phyloP scores from a whole-genome alignment of 2,888 invertebrate genomes.

The Allolobophora icterica region DNA sequence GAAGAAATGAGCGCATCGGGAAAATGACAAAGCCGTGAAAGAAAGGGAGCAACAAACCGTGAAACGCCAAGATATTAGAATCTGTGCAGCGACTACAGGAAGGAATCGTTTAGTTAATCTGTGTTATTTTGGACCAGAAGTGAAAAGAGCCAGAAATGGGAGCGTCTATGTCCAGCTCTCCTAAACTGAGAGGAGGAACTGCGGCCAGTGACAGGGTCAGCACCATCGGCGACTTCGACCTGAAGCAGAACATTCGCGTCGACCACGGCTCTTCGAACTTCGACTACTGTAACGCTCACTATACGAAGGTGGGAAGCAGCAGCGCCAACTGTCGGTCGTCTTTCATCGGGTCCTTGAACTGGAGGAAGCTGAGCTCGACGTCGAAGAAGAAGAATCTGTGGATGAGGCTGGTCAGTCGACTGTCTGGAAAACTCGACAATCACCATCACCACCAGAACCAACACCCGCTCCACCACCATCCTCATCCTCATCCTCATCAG shows the following conservation, averaged over 20 bases:
- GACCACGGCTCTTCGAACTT: constrained; percentile 2
- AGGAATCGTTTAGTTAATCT: neutral
- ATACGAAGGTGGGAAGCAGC: neutral
- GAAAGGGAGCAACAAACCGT: neutral
- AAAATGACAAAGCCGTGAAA: neutral
- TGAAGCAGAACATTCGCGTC: neutral
- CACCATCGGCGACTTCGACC: constrained; percentile 21
- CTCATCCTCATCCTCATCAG: neutral
- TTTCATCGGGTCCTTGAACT: neutral
- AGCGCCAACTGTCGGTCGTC: neutral
- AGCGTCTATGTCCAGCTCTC: neutral
- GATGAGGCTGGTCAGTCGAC: constrained; percentile 26
- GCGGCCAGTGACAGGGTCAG: neutral
- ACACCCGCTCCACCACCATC: neutral
- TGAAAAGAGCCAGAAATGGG: neutral
- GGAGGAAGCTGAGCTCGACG: constrained; percentile 23
- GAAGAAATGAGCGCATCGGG: neutral
- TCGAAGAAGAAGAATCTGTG: constrained; percentile 26
- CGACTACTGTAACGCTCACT: neutral
- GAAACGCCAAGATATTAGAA: neutral
- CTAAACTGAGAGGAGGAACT: neutral
- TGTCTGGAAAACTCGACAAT: constrained; percentile 33
- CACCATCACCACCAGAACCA: neutral
- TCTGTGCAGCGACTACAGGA: neutral
- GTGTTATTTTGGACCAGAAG: neutral